A percentile compares a stretch with the other conserved stretches of the same genome.
These are phyloP conservation scores for Spodoptera exigua DNA, from an alignment of 2,888 invertebrate genomes.

Conservation along the genomic window DNA sequence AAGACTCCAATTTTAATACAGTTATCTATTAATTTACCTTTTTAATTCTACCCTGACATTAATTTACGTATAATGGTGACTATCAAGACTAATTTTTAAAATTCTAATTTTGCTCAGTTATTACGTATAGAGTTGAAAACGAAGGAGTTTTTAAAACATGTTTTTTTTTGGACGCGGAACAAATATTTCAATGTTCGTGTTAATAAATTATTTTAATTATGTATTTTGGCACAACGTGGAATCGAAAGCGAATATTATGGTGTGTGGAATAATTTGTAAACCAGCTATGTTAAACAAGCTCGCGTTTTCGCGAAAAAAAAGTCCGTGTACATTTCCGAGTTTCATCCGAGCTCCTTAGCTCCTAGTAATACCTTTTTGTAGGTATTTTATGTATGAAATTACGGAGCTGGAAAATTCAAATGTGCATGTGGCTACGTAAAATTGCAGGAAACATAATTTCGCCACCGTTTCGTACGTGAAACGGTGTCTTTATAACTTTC, in stretches of 20 bases:
- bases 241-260: conserved; percentile 71
- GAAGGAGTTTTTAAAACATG: conserved; percentile 54
- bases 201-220: conserved; percentile 68
- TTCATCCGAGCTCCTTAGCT: conserved; percentile 49
- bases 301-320: conserved; percentile 44
- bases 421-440: conserved; percentile 61
- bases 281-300: conserved; percentile 53
- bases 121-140: conserved; percentile 79
- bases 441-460: conserved; percentile 63
- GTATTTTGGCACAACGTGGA: conserved; percentile 87
- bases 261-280: conserved; percentile 46
- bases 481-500: conserved; percentile 58
- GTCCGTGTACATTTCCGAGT: conserved; percentile 52
- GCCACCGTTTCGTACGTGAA: conserved; percentile 53
- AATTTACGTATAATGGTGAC: conserved; percentile 96
- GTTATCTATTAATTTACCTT: conserved; percentile 77
- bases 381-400: conserved; percentile 59
- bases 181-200: conserved; percentile 55
- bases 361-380: conserved; percentile 54
- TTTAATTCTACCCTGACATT: conserved; percentile 93
- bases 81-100: conserved; percentile 84
- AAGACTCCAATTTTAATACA: conserved; percentile 79
- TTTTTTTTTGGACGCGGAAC: conserved; percentile 63
- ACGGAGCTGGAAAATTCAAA: conserved; percentile 64
- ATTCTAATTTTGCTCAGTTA: conserved; percentile 81